phyloP scores from a whole-genome alignment of 1,140 invertebrate species.

The Ceratitis capitata region DNA sequence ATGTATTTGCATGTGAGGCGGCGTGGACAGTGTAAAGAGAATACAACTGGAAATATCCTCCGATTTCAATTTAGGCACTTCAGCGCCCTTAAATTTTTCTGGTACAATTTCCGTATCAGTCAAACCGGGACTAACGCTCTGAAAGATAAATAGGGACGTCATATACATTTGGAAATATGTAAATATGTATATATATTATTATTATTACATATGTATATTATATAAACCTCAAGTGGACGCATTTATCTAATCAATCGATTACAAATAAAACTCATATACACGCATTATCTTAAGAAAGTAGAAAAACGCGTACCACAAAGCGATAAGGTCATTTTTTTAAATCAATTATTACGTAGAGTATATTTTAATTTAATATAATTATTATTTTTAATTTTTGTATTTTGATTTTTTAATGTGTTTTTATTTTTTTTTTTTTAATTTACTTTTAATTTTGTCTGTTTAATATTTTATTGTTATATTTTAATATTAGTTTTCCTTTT shows the following conservation, averaged over 20 bases:
- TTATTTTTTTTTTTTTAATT: too few species aligned
- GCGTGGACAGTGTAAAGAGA: constrained; percentile 42
- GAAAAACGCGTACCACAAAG: not conserved
- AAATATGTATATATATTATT: too few species aligned
- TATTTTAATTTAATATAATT: not conserved
- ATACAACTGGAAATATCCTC: constrained; percentile 43
- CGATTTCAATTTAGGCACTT: not conserved
- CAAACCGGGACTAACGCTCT: constrained; percentile 70
- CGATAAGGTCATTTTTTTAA: not conserved
- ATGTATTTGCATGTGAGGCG: constrained; percentile 44
- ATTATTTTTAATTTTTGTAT: too few species aligned
- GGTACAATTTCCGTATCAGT: constrained; percentile 68
- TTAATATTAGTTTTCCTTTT: too few species aligned
- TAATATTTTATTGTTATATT: too few species aligned
- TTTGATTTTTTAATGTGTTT: too few species aligned
- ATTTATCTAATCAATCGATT: not conserved
- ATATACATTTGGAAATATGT: not conserved
- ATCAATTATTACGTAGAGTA: not conserved
- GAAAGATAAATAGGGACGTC: not conserved
- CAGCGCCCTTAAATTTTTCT: not conserved
- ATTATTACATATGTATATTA: too few species aligned
- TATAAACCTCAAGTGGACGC: not conserved
- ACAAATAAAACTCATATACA: too few species aligned
- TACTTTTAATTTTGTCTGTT: too few species aligned
- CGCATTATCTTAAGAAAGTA: too few species aligned